These are phyloP conservation scores for Lycaena phlaeas DNA, from an alignment of 2,888 invertebrate species.

Conservation along the genomic window DNA sequence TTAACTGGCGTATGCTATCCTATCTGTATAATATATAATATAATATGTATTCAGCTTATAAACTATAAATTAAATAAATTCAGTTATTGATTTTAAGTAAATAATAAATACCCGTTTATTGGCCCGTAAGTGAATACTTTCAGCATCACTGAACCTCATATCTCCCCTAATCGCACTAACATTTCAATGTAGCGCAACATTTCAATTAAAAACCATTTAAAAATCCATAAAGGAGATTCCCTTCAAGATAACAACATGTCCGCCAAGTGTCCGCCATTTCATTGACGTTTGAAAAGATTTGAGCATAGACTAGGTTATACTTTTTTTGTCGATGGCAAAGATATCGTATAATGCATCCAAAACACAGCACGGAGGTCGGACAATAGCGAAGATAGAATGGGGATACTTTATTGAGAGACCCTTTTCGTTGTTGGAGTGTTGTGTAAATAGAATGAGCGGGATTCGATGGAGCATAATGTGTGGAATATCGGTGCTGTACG, in stretches of 20 bases:
- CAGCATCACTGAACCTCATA: not conserved
- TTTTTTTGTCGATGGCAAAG: constrained; percentile 34
- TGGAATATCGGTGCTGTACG: constrained; percentile 44
- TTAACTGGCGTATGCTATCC: no score
- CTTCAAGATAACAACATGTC: constrained; percentile 42
- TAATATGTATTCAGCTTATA: no score
- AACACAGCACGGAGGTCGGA: constrained; percentile 36
- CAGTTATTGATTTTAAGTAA: no score
- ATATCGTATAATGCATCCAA: constrained; percentile 44
- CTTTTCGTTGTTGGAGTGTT: constrained; percentile 63
- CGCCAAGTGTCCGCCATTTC: constrained; percentile 28
- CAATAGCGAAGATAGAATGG: constrained; percentile 61
- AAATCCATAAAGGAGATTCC: constrained; percentile 34
- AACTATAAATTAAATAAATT: no score
- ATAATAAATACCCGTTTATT: not conserved
- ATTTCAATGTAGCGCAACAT: constrained; percentile 32
- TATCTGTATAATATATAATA: no score
- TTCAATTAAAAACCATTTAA: constrained; percentile 34
- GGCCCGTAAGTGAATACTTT: not conserved
- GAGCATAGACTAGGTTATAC: constrained; percentile 24
- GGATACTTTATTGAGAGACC: constrained; percentile 71
- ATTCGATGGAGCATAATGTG: constrained; percentile 50
- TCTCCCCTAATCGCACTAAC: constrained; percentile 8
- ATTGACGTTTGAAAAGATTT: constrained; percentile 8
- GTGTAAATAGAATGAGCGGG: constrained; percentile 62